Base-by-base conservation (phyloP, 2,888 invertebrate genomes). In the Phortica okadai region DNA sequence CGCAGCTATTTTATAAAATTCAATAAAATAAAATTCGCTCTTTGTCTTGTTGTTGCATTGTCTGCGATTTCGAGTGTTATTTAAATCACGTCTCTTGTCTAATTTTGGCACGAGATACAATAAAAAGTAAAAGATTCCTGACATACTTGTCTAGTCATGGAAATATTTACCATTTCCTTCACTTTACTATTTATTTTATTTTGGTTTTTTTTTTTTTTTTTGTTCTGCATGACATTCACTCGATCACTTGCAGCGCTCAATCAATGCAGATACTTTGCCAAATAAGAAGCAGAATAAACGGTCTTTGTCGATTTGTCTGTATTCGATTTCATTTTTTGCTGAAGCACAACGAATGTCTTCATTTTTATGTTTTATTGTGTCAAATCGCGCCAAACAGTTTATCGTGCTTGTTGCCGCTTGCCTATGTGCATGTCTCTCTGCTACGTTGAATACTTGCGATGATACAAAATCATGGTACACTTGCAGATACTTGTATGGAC, bases 131-230 rank as follows among this genome's bases (percentile, higher is more conserved):
- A 66, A 84, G 83, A 90, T 90, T 90, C 90, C 82, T 81, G 82
- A 82, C 88, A 90, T 90, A 88, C 80, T 88, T 89, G 86, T 83
- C 86, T 88, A 85, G 85, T 88, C 89, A 88, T 88, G 89, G 89
- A 87, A 88, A 88, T 85, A 84, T 82, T 83, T 84, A 84, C 82
- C 85, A 80, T 79, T 81, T 79, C 78, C 80, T 76, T 73, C 64
- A 66, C 6, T 25, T 25, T 25, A 62, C 21, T 62, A 21, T 62
- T 62, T 33, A 33, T n/a, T n/a, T 8, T 21, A 50, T 50, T 50
- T 50, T 14, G 50, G 45, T 50, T 50, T 8, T 50, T 59, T 11
- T 6, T 59, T 7, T 21, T 21, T 2, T 59, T 59, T 6, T n/a
- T 7, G 33, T 33, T 33, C 33, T 33, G 33, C 33, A 33, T 33